These are phyloP conservation scores for Heliocidaris erythrogramma DNA, from an alignment of 35 echinoderm and acorn worm species.

Conservation along the genomic window DNA sequence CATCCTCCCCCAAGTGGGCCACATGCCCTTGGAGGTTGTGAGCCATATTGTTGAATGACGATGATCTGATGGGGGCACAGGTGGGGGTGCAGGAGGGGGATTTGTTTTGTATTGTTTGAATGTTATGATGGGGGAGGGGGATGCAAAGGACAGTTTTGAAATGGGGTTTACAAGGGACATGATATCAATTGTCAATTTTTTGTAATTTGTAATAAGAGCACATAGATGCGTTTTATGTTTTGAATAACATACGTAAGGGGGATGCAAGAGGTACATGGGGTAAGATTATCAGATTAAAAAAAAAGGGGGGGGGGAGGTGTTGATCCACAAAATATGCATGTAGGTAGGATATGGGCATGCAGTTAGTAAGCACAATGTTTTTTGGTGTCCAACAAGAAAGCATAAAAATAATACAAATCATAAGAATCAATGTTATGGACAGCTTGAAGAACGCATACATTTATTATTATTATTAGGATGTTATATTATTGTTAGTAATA, in stretches of 20 bases:
- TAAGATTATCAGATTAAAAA: not conserved
- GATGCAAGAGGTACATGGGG: not conserved
- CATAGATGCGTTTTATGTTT: not conserved
- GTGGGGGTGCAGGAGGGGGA: not conserved
- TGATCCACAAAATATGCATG: not conserved
- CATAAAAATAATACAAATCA: no score
- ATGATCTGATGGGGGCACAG: slow-evolving; percentile 16
- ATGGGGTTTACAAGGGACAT: not conserved
- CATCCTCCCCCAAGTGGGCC: slow-evolving; percentile 57
- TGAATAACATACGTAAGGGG: not conserved
- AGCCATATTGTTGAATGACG: slow-evolving; percentile 53
- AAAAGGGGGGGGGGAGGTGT: no score
- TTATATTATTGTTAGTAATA: no score
- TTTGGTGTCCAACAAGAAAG: not conserved
- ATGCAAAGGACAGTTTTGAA: not conserved
- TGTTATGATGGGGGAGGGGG: not conserved
- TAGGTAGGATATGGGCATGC: not conserved
- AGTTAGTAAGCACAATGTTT: not conserved
- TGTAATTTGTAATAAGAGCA: not conserved
- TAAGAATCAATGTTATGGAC: no score
- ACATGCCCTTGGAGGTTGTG: slow-evolving; percentile 34
- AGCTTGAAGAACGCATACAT: no score
- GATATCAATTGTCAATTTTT: no score
- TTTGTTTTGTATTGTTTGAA: not conserved
- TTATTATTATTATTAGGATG: no score